Percentiles rank a stretch among this genome's conserved stretches.
Conservation (phyloP, 2,113 vertebrate genomes). For the Ophthalmolycus amberensis region DNA sequence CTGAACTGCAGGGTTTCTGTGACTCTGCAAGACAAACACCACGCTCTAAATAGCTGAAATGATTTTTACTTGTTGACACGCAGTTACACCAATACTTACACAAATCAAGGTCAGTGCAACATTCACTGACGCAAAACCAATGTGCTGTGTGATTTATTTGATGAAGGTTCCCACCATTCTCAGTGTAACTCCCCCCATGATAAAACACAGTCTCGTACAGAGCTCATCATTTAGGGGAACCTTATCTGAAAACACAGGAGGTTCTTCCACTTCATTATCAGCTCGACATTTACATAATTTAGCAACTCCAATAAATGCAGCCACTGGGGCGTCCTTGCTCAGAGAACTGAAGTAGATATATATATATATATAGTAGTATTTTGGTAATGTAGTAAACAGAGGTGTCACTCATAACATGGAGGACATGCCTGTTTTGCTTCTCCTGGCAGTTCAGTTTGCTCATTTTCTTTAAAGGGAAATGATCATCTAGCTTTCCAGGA, state of each 20-base stretch:
- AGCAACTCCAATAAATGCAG: slow-evolving; percentile 26
- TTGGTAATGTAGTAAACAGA: slow-evolving; percentile 3
- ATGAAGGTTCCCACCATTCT: slow-evolving; percentile 10
- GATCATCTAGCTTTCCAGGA: not conserved
- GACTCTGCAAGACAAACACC: slow-evolving; percentile 15
- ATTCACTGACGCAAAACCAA: slow-evolving; percentile 1
- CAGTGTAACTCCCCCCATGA: not conserved
- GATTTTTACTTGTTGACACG: slow-evolving; percentile 33
- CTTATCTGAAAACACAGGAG: slow-evolving; percentile 46
- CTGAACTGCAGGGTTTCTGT: not conserved
- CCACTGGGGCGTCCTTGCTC: not conserved
- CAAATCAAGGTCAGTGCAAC: slow-evolving; percentile 36
- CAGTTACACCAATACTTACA: slow-evolving; percentile 21
- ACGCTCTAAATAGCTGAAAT: slow-evolving; percentile 26
- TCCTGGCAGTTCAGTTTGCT: slow-evolving; percentile 7
- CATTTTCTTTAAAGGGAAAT: slow-evolving; percentile 23
- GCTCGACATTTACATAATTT: slow-evolving; percentile 43
- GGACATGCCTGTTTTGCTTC: slow-evolving; percentile 7
- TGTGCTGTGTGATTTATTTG: slow-evolving; percentile 17
- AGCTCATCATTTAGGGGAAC: slow-evolving; percentile 21
- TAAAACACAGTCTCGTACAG: slow-evolving; percentile 21
- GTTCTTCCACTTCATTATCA: slow-evolving; percentile 35
- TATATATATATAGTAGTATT: not conserved
- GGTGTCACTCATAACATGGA: not conserved
- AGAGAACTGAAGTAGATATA: slow-evolving; percentile 2